These are phyloP conservation scores for Brachionus angularis DNA, from an alignment of 1,140 invertebrate species.

Conservation along the genomic window DNA sequence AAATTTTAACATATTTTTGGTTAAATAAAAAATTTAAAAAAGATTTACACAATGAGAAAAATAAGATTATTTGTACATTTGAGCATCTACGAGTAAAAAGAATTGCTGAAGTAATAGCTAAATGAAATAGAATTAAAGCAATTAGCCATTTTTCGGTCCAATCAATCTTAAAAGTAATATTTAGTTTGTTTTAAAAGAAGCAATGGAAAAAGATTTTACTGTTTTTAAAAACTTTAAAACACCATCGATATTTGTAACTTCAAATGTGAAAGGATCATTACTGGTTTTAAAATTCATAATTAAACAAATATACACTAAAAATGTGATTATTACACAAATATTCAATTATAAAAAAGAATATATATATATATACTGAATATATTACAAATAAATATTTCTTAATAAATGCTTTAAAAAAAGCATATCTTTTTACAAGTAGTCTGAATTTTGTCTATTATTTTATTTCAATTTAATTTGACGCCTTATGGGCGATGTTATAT, in stretches of 20 bases:
- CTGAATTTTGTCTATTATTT: too few species aligned
- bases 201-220: not conserved
- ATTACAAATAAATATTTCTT: too few species aligned
- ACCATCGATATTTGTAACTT: slow-evolving; percentile 1
- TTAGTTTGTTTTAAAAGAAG: too few species aligned
- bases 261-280: not conserved
- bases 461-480: too few species aligned
- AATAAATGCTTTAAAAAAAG: too few species aligned
- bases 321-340: not conserved
- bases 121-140: slow-evolving; percentile 9
- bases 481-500: too few species aligned
- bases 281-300: not conserved
- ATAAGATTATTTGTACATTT: slow-evolving; percentile 10
- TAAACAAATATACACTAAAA: not conserved
- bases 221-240: slow-evolving; percentile 4
- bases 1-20: too few species aligned
- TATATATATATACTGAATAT: too few species aligned
- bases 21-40: too few species aligned
- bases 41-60: not conserved
- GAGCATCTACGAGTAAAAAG: not conserved
- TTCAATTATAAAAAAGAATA: not conserved
- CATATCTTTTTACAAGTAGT: too few species aligned
- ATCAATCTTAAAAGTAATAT: slow-evolving; percentile 22
- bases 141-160: slow-evolving; percentile 38
- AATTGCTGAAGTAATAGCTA: not conserved